These are phyloP conservation scores for Trogon melanurus DNA, from an alignment of 2,113 vertebrate genomes.

Conservation along the genomic window DNA sequence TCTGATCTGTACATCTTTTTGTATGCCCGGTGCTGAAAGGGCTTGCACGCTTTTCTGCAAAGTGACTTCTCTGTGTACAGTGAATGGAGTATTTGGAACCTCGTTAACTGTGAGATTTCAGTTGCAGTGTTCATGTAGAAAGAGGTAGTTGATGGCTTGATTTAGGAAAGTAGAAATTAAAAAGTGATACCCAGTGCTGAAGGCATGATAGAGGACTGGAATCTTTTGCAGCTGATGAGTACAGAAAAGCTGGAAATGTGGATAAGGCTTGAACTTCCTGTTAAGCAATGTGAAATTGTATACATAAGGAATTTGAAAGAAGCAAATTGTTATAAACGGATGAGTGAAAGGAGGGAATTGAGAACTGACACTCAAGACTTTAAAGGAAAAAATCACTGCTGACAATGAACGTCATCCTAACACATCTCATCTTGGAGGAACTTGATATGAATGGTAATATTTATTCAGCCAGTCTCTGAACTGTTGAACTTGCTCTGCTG, in stretches of 20 bases:
- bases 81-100: neutral
- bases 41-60: neutral
- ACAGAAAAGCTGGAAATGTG: neutral
- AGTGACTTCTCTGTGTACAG: neutral
- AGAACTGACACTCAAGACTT: neutral
- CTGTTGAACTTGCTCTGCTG: neutral
- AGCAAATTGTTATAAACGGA: neutral
- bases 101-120: neutral
- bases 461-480: neutral
- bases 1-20: neutral
- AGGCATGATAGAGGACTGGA: neutral
- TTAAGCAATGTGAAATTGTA: neutral
- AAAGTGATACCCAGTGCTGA: neutral
- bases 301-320: neutral
- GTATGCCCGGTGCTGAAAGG: neutral
- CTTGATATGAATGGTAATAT: fast-evolving
- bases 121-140: neutral
- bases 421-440: neutral
- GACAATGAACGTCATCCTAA: neutral
- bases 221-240: neutral
- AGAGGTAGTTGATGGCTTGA: neutral
- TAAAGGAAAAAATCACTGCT: neutral
- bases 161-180: neutral
- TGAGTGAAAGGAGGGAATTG: neutral
- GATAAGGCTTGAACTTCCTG: neutral